Evolutionary conservation across 2,113 vertebrate species (phyloP).

Genomic region (Rhea americana): DNA sequence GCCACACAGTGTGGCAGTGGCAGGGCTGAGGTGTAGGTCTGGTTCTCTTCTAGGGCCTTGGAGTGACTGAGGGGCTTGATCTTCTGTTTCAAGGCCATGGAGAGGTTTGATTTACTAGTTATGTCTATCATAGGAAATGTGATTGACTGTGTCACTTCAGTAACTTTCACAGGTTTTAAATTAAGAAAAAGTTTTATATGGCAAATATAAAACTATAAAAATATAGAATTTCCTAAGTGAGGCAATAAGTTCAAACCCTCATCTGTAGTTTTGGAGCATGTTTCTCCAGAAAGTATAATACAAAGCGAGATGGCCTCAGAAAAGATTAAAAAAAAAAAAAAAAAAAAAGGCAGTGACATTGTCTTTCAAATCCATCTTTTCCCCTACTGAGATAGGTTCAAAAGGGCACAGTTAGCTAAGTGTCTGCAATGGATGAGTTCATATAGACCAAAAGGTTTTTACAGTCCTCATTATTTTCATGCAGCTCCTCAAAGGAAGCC

Average conservation of each 20-base stretch:
- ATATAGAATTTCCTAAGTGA: not conserved
- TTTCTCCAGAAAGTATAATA: not conserved
- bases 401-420: not conserved
- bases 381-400: not conserved
- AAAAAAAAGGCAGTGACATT: not conserved
- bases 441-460: not conserved
- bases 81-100: not conserved
- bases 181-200: not conserved
- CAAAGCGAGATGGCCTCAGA: not conserved
- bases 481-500: conserved; percentile 1
- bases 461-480: conserved; percentile 11
- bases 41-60: not conserved
- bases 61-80: not conserved
- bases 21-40: not conserved
- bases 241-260: not conserved
- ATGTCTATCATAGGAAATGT: not conserved
- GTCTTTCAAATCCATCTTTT: conserved; percentile 28
- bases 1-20: too few relatives aligned
- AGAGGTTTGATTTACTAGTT: not conserved
- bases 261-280: not conserved
- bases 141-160: not conserved
- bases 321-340: too few relatives aligned
- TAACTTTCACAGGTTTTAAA: conserved; percentile 4
- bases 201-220: not conserved
- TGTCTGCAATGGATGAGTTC: not conserved